Base-by-base conservation (phyloP, 2,797 vertebrate species). In the Melopsittacus undulatus region DNA sequence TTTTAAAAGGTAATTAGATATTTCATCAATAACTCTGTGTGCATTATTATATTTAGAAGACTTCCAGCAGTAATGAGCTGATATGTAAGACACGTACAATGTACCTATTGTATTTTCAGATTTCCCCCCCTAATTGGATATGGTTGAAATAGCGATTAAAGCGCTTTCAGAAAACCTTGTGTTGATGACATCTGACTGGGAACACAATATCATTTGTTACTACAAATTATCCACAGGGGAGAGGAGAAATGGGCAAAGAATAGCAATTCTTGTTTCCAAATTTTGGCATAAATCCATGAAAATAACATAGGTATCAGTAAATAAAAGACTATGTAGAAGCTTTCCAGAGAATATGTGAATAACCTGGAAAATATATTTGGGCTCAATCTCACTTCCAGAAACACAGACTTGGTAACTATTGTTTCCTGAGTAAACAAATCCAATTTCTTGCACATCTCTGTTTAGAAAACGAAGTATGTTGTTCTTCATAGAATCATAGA, bases 1-100 rank as follows among this genome's bases (percentile, higher is more conserved):
- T 96, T 95, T 97, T 92, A 96, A 92, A 94, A 94, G 62, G 81
- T 73, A 97, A 96, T 95, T 97, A 95, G 93, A 51, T 96, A 96
- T 87, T 96, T 96, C 70, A 95, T 96, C 83, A 78, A 89, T 96
- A 97, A 94, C 63, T 93, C 92, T 87, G 79, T 89, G 64, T 36
- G 67, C 36, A 68, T 93, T 92, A 90, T 90, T 96, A 95, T 95
- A 94, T 92, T 95, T 92, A 95, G 72, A 94, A 96, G 32, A 81
- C 57, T 89, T 96, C 43, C 85, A 96, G 79, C 78, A 87, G 64
- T 72, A 87, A 70, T 1, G 5, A 92, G 62, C 26, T 77, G 72
- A 48, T 63, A 75, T 3, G 19, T 68, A 87, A 89, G 45, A 88
- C 29, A 79, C 26, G 57, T 22, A 95, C 84, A 94, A 89, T 90